Percentiles rank a stretch among this genome's conserved stretches.
These are phyloP conservation scores for Drosophila histrio DNA, from an alignment of 2,888 invertebrate genomes.

Conservation along the genomic window DNA sequence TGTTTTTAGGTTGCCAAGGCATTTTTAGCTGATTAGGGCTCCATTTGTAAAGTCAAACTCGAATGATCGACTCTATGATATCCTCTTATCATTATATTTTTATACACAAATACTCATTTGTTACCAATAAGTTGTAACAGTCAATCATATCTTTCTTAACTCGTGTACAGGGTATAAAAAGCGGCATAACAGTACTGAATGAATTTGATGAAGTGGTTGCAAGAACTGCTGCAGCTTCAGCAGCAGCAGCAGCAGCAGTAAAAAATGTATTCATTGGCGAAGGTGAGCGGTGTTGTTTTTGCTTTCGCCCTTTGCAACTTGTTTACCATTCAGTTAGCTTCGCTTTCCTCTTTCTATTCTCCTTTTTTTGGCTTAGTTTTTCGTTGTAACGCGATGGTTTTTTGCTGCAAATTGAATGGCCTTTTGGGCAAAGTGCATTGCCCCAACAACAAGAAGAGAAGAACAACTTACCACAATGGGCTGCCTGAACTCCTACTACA, in stretches of 20 bases:
- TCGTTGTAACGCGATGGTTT: constrained; percentile 31
- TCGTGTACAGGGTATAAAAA: constrained; percentile 41
- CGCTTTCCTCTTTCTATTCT: not conserved
- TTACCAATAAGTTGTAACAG: not conserved
- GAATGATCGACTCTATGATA: constrained; percentile 16
- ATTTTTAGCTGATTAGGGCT: constrained; percentile 73
- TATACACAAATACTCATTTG: not conserved
- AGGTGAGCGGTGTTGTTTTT: constrained; percentile 65
- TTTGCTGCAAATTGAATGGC: constrained; percentile 70
- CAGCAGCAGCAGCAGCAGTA: not conserved
- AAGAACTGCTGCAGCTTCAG: constrained; percentile 42
- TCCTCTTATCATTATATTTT: constrained; percentile 3
- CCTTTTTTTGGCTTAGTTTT: constrained; percentile 18
- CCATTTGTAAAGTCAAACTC: not conserved
- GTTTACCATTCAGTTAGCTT: constrained; percentile 55
- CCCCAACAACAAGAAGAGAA: constrained; percentile 30
- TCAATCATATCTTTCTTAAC: not conserved
- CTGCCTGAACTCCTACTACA: constrained; percentile 28
- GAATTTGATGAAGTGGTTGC: constrained; percentile 76
- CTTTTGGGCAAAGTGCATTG: constrained; percentile 67
- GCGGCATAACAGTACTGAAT: constrained; percentile 55
- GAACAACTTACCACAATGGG: constrained; percentile 32
- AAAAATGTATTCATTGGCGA: constrained; percentile 56
- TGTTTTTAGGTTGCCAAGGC: constrained; percentile 59
- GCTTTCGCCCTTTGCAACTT: constrained; percentile 70